phyloP scores from a whole-genome alignment of 1,140 invertebrate species.

The Oedothorax gibbosus region DNA sequence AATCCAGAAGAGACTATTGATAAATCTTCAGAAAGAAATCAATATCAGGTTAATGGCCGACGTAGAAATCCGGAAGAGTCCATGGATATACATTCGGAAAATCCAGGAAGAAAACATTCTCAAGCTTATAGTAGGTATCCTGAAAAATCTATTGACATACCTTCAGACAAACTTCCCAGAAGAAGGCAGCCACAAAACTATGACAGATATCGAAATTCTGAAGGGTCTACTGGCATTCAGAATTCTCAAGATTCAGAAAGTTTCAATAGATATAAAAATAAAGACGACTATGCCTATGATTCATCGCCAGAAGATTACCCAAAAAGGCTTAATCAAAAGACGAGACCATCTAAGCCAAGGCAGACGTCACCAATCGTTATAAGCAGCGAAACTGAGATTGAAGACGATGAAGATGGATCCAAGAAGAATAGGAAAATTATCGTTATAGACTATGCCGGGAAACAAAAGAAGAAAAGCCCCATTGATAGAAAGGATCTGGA shows the following conservation, averaged over 20 bases:
- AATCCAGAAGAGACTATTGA: no score
- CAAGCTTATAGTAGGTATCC: no score
- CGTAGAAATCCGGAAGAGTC: no score
- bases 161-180: no score
- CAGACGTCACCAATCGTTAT: constrained; percentile 30
- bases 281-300: constrained; percentile 18
- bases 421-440: constrained; percentile 52
- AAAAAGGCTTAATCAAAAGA: constrained; percentile 4
- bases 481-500: constrained; percentile 52
- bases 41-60: no score
- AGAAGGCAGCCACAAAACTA: no score
- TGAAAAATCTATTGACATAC: no score
- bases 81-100: no score
- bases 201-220: constrained; percentile 10
- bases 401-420: constrained; percentile 45
- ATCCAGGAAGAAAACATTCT: no score
- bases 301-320: neutral
- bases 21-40: no score
- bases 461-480: constrained; percentile 37
- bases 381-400: constrained; percentile 41
- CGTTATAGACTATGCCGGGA: constrained; percentile 52
- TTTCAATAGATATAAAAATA: neutral
- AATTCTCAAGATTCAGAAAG: neutral
- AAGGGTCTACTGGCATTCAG: neutral
- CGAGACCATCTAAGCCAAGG: neutral